These are phyloP conservation scores for Pomatorhinus ruficollis DNA, from an alignment of 2,113 vertebrate species.

Conservation along the genomic window DNA sequence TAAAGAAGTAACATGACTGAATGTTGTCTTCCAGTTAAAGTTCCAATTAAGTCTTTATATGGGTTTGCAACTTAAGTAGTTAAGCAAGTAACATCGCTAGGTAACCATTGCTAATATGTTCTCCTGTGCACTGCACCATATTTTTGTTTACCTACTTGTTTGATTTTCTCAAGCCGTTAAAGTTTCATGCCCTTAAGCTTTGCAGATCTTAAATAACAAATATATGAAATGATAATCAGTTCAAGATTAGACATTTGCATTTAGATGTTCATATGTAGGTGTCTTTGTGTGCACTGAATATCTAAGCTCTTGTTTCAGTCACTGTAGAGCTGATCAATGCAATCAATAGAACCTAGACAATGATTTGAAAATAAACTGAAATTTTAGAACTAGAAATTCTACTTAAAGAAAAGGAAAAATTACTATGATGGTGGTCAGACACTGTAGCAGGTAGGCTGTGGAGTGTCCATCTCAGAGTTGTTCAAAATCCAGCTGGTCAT, in stretches of 20 bases:
- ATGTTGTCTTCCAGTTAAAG: background rate
- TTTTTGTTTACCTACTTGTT: background rate
- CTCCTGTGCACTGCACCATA: background rate
- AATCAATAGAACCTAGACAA: background rate
- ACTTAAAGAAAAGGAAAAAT: background rate
- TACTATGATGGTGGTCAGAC: background rate
- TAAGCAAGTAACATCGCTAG: background rate
- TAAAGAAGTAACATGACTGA: background rate
- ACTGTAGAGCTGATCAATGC: background rate
- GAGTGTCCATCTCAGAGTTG: background rate
- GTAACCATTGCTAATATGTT: background rate
- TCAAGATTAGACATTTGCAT: background rate
- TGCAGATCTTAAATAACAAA: background rate
- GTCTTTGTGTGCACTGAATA: background rate
- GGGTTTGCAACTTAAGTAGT: background rate
- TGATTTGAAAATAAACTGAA: background rate
- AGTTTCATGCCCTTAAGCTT: background rate
- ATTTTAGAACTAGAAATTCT: background rate
- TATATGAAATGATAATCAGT: background rate
- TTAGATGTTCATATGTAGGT: background rate
- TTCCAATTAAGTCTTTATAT: background rate
- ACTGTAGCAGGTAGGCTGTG: background rate
- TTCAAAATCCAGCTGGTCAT: background rate
- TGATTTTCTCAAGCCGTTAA: background rate
- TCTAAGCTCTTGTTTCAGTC: background rate